Conservation (phyloP, 30 jellyfish, hydroid and myxozoan genomes). For the Calvadosia cruxmelitensis region DNA sequence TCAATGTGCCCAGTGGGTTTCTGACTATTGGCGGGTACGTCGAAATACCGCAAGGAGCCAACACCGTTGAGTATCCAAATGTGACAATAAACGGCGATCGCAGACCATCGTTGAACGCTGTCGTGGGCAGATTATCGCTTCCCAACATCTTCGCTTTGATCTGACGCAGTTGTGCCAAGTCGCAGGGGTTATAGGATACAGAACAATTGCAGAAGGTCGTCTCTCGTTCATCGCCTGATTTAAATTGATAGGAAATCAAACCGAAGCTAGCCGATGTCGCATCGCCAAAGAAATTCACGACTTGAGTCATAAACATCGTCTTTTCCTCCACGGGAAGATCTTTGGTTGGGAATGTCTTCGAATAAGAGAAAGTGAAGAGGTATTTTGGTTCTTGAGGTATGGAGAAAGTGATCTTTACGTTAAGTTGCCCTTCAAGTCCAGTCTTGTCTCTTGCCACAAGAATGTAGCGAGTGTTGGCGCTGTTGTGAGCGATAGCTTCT, state of each 20-base stretch:
- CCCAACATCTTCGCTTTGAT: constrained; percentile 16
- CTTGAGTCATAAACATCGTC: constrained; percentile 3
- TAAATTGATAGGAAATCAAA: constrained; percentile 5
- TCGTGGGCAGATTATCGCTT: constrained; percentile 8
- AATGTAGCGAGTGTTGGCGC: background rate
- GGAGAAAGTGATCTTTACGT: background rate
- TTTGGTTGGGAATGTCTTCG: constrained; percentile 2
- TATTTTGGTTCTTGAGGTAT: constrained; percentile 35
- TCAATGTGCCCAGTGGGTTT: constrained; percentile 5
- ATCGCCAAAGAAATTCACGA: constrained; percentile 14
- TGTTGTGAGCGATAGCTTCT: constrained; percentile 20
- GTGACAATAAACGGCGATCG: constrained; percentile 12
- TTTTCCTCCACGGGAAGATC: constrained; percentile 7
- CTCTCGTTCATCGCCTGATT: constrained; percentile 4
- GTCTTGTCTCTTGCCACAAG: constrained; percentile 49
- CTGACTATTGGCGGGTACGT: constrained; percentile 13
- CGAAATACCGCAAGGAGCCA: constrained; percentile 2
- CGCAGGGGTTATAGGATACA: constrained; percentile 70
- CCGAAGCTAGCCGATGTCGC: constrained; percentile 17
- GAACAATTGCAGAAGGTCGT: constrained; percentile 63
- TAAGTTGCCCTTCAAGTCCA: constrained; percentile 17
- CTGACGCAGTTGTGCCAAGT: constrained; percentile 23
- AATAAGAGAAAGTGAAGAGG: constrained; percentile 10
- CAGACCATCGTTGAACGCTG: constrained; percentile 26
- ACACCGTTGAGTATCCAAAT: constrained; percentile 19